phyloP scores from a whole-genome alignment of 2,113 vertebrate genomes.

The Callipepla squamata region DNA sequence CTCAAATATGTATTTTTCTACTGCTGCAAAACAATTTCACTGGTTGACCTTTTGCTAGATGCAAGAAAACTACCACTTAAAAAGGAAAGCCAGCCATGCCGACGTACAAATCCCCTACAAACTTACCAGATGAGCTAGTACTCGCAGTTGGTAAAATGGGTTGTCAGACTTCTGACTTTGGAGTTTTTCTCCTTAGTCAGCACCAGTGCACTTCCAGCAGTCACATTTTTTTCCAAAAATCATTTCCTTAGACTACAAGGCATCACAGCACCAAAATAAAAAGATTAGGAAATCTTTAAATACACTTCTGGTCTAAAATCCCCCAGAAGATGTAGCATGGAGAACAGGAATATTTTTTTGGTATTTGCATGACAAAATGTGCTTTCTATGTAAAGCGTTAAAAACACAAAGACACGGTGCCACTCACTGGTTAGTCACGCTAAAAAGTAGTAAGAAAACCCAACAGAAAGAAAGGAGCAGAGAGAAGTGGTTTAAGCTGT shows the following conservation, averaged over 20 bases:
- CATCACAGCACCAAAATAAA: background rate
- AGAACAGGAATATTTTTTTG: background rate
- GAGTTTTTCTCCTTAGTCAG: background rate
- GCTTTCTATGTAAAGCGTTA: background rate
- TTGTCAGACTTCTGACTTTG: background rate
- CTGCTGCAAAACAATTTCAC: background rate
- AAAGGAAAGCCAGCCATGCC: background rate
- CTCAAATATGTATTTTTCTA: background rate
- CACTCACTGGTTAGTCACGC: background rate
- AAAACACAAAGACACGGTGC: background rate
- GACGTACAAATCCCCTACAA: background rate
- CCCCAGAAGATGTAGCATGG: background rate
- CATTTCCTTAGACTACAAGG: background rate
- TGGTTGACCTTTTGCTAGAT: background rate
- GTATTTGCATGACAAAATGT: too few relatives aligned
- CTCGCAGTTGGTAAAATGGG: background rate
- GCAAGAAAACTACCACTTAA: background rate
- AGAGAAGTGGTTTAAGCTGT: background rate
- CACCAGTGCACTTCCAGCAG: background rate
- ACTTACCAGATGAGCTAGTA: background rate
- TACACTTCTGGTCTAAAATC: background rate
- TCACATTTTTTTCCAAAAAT: background rate
- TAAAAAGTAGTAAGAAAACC: background rate
- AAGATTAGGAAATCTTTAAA: background rate
- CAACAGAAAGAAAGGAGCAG: background rate